These are phyloP conservation scores for Halictus quadricinctus DNA, from an alignment of 2,888 invertebrate species.

Conservation along the genomic window DNA sequence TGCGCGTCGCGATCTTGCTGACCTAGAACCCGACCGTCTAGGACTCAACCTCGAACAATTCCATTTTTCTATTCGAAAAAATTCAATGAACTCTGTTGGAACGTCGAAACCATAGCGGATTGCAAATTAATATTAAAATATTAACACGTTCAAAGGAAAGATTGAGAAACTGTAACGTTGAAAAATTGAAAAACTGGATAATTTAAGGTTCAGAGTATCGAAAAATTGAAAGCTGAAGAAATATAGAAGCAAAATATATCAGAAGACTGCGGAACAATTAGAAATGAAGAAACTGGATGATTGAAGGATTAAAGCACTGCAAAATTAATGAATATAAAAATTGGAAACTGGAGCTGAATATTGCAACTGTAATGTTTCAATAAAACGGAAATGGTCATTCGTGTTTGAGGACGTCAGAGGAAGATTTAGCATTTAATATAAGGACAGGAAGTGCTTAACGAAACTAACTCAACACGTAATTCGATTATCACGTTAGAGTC, in stretches of 20 bases:
- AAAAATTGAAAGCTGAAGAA: no score
- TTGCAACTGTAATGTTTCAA: background rate
- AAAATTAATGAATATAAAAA: no score
- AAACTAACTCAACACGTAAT: background rate
- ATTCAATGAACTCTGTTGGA: background rate
- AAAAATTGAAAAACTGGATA: background rate
- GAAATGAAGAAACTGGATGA: no score
- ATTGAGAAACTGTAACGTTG: background rate
- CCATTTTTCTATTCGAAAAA: background rate
- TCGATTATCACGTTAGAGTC: conserved; percentile 31
- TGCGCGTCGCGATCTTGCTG: conserved; percentile 69
- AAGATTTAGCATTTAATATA: background rate
- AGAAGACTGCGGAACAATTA: no score
- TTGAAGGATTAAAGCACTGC: no score
- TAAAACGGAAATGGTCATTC: background rate
- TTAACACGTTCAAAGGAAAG: background rate
- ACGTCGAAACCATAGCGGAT: no score
- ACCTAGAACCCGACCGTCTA: conserved; percentile 70
- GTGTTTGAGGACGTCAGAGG: background rate
- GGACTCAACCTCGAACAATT: background rate
- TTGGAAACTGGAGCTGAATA: no score
- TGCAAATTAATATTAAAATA: no score
- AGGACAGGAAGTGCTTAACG: background rate
- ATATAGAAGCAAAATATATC: no score
- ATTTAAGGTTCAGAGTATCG: no score